Base-by-base conservation (phyloP, 2,888 invertebrate genomes). In the Pherbina coryleti region DNA sequence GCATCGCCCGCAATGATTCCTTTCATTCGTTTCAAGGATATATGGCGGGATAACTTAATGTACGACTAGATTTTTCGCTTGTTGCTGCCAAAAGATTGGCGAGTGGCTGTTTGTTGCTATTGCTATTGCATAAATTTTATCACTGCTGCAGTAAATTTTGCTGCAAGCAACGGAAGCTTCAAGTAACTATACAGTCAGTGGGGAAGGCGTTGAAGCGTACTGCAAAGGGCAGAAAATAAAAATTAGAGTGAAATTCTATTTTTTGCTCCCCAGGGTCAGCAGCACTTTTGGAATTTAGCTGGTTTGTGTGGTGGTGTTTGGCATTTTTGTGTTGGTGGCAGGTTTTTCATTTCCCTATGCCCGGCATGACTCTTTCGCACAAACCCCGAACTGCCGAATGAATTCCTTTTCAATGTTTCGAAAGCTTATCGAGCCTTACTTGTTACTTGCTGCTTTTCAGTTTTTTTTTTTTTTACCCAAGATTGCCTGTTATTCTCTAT, bases 101-200 rank as follows among this genome's bases (percentile, higher is more conserved):
- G n/a, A 11, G 28, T n/a, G n/a, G 17, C 44, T 49, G 62, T 44
- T 44, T 25, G 72, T 34, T 53, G 5, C 62, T 37, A 51, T 37
- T 49, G 28, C 62, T 37, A 62, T 64, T 74, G 74, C 74, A 74
- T 74, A 74, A 74, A 64, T 74, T 64, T 17, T 25, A 51, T 31
- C 25, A 25, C 60, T 62, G 49, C 19, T 73, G 60, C n/a, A 60
- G 49, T 73, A 62, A 49, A 64, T 62, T 49, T 31, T n/a, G n/a
- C n/a, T 17, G 44, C 11, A 22, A 49, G 67, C 9, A 2, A 67
- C 7, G 60, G 11, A 25, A 67, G 49, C 8, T 31, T 4, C 5
- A 17, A 37, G 22, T n/a, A n/a, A n/a, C 14, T 4, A 60, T 25
- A 60, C 60, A 11, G 28, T 3, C 19, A 25, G 3, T 0, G 25